Evolutionary conservation across 2,888 invertebrate genomes (phyloP).

Genomic region (Scelioninae gen. 1): DNA sequence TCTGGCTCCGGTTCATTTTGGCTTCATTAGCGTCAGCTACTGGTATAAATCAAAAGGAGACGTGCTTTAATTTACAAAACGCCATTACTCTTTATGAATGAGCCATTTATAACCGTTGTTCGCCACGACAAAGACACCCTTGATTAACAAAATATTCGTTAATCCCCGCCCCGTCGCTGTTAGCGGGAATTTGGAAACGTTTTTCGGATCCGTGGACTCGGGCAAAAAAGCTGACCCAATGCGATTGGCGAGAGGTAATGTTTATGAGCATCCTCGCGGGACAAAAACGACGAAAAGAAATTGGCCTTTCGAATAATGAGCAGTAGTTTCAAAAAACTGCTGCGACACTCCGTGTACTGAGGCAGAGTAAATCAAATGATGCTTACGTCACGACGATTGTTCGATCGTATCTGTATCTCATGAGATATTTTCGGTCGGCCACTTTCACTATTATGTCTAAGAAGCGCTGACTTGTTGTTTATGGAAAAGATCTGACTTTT

Average conservation of each 20-base stretch:
- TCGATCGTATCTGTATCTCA: slow-evolving; percentile 68
- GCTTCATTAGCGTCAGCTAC: slow-evolving; percentile 75
- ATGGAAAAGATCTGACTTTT: slow-evolving; percentile 29
- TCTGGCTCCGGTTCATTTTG: slow-evolving; percentile 65
- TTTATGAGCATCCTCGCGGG: slow-evolving; percentile 71
- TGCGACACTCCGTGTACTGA: slow-evolving; percentile 25
- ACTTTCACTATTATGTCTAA: slow-evolving; percentile 72
- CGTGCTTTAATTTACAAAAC: slow-evolving; percentile 77
- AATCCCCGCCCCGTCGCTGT: slow-evolving; percentile 13
- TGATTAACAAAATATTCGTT: slow-evolving; percentile 47
- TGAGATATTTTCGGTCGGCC: slow-evolving; percentile 57
- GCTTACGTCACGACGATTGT: slow-evolving; percentile 67
- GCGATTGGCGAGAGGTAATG: slow-evolving; percentile 76
- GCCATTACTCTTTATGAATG: slow-evolving; percentile 77
- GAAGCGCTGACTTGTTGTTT: slow-evolving; percentile 36
- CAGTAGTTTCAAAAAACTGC: slow-evolving; percentile 35
- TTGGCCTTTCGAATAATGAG: slow-evolving; percentile 57
- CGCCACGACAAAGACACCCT: slow-evolving; percentile 17
- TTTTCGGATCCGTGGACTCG: slow-evolving; percentile 25
- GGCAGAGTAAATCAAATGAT: slow-evolving; percentile 54
- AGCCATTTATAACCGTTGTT: slow-evolving; percentile 74
- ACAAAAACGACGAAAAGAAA: slow-evolving; percentile 36
- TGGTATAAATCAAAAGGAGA: slow-evolving; percentile 76
- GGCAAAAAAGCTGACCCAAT: slow-evolving; percentile 41
- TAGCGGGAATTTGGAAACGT: slow-evolving; percentile 55